Base-by-base conservation (phyloP, 2,888 invertebrate species). In the Cerceris ruficornis region DNA sequence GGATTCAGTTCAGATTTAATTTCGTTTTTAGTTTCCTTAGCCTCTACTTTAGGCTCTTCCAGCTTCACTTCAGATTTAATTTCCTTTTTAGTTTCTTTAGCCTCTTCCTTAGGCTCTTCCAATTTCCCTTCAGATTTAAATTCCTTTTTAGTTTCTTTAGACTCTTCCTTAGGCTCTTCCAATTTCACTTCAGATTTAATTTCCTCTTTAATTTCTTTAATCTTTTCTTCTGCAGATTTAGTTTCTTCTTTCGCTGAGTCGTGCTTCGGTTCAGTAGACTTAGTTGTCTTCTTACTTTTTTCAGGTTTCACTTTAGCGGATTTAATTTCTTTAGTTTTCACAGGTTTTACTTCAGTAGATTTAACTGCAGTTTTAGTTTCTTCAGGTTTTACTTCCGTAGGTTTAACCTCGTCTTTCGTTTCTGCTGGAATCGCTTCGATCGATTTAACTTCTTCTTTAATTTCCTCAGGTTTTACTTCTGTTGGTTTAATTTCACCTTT, bases 121-220 rank as follows among this genome's bases (percentile, higher is more conserved):
- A n/a, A n/a, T n/a, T n/a, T n/a, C n/a, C n/a, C 41, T 59, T 1
- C 28, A 28, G 28, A 4, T 28, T 28, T 28, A 28, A 28, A 7
- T n/a, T 41, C 41, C 50, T 28, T 41, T 2, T 41, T 67, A 11
- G 9, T 39, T 68, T 50, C 54, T 42, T 54, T 9, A 15, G 8
- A 39, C 11, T 50, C 1, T 28, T 65, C 72, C 68, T 54, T 72
- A 14, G 50, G 8, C 8, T 76, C 59, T 50, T 28, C 28, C 50
- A 61, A 1, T 17, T 55, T 11, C 17, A 7, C 55, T 55, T 55
- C 8, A 2, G 28, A 28, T 28, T 28, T 28, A 7, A 49, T 50
- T 7, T 57, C 50, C 2, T 67, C 9, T 6, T 78, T 65, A 0
- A 42, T n/a, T 7, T 28, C 17, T 57, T 49, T 7, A 42, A 4